A percentile compares a stretch with the other conserved stretches of the same genome.
These are phyloP conservation scores for Pachycephala philippinensis DNA, from an alignment of 2,113 vertebrate species.

Conservation along the genomic window DNA sequence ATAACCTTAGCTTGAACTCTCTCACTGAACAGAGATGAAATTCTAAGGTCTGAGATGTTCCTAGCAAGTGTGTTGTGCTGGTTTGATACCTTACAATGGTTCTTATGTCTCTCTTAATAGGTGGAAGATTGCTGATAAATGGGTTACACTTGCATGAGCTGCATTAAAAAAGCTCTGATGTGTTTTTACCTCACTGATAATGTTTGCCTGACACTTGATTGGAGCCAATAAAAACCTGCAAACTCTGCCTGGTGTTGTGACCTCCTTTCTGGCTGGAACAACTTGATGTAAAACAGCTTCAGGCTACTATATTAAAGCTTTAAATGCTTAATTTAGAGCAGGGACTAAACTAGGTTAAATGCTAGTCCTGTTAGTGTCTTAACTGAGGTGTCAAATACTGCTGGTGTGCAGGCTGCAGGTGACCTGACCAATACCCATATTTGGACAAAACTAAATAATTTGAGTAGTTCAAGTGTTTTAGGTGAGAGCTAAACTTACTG, in stretches of 20 bases:
- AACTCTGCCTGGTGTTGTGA: not conserved
- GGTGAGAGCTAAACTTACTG: not conserved
- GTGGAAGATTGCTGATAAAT: not conserved
- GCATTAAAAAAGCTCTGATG: not conserved
- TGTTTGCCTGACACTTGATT: not conserved
- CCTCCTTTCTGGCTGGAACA: not conserved
- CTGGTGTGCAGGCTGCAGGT: not conserved
- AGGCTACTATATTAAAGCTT: not conserved
- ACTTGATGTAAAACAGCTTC: not conserved
- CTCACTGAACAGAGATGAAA: conserved; percentile 79
- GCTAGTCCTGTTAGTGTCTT: not conserved
- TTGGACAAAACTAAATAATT: not conserved
- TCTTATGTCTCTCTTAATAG: not conserved
- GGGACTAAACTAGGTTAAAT: not conserved
- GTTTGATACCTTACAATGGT: not conserved
- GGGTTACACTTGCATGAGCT: not conserved
- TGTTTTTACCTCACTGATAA: not conserved
- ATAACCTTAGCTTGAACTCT: conserved; percentile 78
- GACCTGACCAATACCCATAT: not conserved
- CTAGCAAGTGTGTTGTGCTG: not conserved
- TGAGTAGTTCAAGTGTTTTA: not conserved
- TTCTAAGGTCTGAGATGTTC: conserved; percentile 73
- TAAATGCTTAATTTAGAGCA: not conserved
- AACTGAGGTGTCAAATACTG: not conserved
- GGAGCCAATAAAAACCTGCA: conserved; percentile 16